These are phyloP conservation scores for Scolanthus callimorphus DNA, from an alignment of 92 coral and sea anemone species.

Conservation along the genomic window DNA sequence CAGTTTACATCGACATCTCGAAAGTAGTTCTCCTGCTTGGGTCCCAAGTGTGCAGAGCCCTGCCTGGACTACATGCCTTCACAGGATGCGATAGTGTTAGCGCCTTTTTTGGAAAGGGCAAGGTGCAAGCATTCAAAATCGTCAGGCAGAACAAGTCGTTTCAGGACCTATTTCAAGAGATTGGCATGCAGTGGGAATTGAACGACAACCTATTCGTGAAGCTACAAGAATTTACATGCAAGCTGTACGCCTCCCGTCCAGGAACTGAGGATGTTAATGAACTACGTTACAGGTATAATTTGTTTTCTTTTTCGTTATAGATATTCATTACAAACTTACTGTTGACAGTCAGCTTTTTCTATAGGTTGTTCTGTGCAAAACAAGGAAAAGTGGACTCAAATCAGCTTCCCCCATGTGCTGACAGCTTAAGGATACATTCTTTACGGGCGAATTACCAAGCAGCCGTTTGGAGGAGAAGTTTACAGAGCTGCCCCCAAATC, in stretches of 20 bases:
- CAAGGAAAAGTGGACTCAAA: slow-evolving; percentile 45
- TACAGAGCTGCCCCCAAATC: slow-evolving; percentile 37
- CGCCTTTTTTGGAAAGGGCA: slow-evolving; percentile 41
- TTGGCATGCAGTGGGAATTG: slow-evolving; percentile 35
- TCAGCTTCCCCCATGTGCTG: slow-evolving; percentile 55
- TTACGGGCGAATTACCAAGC: slow-evolving; percentile 46
- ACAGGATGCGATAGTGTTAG: slow-evolving; percentile 51
- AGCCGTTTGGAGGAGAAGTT: slow-evolving; percentile 39
- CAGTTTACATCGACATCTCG: slow-evolving; percentile 33
- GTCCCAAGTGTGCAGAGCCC: slow-evolving; percentile 38
- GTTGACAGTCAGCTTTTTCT: neutral
- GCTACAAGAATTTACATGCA: slow-evolving; percentile 44
- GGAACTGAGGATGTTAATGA: slow-evolving; percentile 40
- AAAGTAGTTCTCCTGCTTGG: slow-evolving; percentile 34
- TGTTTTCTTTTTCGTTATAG: neutral
- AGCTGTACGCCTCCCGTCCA: slow-evolving; percentile 27
- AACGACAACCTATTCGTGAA: slow-evolving; percentile 21
- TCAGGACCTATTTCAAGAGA: slow-evolving; percentile 30
- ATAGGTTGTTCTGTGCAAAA: slow-evolving; percentile 38
- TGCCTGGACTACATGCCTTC: slow-evolving; percentile 53
- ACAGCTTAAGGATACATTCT: slow-evolving; percentile 24
- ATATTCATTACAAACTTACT: slow-evolving; percentile 2
- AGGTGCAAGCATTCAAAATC: slow-evolving; percentile 32
- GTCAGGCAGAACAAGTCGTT: slow-evolving; percentile 18
- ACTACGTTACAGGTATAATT: slow-evolving; percentile 26